phyloP scores from a whole-genome alignment of 2,113 vertebrate genomes.

The Triplophysa dalaica region DNA sequence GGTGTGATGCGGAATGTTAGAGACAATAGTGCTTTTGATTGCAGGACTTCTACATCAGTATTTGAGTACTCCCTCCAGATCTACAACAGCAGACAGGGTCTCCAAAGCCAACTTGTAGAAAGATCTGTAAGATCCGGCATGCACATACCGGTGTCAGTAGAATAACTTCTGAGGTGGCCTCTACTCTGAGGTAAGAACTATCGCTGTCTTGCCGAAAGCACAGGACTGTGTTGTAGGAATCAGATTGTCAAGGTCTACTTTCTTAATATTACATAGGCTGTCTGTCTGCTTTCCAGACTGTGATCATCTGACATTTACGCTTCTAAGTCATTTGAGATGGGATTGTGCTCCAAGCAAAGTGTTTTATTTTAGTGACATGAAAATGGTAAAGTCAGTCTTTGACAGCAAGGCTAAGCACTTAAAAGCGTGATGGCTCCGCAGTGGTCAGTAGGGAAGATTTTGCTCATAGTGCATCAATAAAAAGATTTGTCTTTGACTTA shows the following conservation, averaged over 20 bases:
- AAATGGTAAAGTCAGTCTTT: background rate
- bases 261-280: slow-evolving; percentile 18
- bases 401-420: slow-evolving; percentile 34
- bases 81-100: slow-evolving; percentile 29
- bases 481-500: background rate
- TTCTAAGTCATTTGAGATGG: slow-evolving; percentile 10
- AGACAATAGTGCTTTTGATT: slow-evolving; percentile 51
- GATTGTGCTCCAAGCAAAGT: background rate
- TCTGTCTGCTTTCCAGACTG: slow-evolving; percentile 16
- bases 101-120: background rate
- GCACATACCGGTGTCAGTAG: background rate
- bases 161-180: slow-evolving; percentile 16
- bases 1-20: slow-evolving; percentile 48
- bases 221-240: background rate
- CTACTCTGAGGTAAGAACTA: slow-evolving; percentile 46
- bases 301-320: slow-evolving; percentile 32
- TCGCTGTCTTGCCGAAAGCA: background rate
- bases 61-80: slow-evolving; percentile 33
- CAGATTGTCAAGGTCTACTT: slow-evolving; percentile 13
- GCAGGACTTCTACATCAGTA: slow-evolving; percentile 26
- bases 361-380: slow-evolving; percentile 30
- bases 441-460: slow-evolving; percentile 5
- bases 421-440: slow-evolving; percentile 5
- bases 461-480: background rate
- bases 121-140: slow-evolving; percentile 3